Base-by-base conservation (phyloP, 2,113 vertebrate species). In the Alces alces region DNA sequence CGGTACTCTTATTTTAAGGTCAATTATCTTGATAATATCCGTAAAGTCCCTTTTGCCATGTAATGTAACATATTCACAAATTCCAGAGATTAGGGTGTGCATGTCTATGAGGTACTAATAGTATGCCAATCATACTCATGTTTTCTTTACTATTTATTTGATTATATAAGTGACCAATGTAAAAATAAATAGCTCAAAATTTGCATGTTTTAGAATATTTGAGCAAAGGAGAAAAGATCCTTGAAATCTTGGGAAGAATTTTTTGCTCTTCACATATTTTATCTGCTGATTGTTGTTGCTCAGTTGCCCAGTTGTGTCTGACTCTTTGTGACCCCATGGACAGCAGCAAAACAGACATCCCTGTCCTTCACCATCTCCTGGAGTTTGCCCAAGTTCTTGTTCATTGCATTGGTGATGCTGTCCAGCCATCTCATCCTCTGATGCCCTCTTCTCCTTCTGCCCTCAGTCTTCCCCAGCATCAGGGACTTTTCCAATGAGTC, bases 281-380 rank as follows among this genome's bases (percentile, higher is more conserved):
- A 94, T 79, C 70, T 60, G 9, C 7, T 25, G n/a, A 30, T 70
- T 11, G 4, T 21, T 36, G n/a, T 70, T 5, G 17, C 64, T 36
- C 64, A 36, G 4, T 36, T 70, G 64, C n/a, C 17, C n/a, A 70
- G n/a, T 21, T n/a, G 5, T 70, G n/a, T 70, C n/a, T 70, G 9
- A 21, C n/a, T 70, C 64, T 70, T 70, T 36, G 64, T 0, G 0
- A 1, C 17, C 64, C 9, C 33, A 5, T 36, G 64, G 33, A 66
- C n/a, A 36, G 33, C 64, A 66, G 17, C 64, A 66, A 0, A 0
- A 1, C n/a, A 21, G n/a, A 10, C n/a, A 9, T 70, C 17, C 64
- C 64, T 70, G 64, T 70, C 64, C n/a, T 11, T 70, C 64, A 70
- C 64, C 9, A 70, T 70, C n/a, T 36, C n/a, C 64, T 70, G n/a